Evolutionary conservation across 2,888 invertebrate genomes (phyloP).

Genomic region (Ceramica pisi): DNA sequence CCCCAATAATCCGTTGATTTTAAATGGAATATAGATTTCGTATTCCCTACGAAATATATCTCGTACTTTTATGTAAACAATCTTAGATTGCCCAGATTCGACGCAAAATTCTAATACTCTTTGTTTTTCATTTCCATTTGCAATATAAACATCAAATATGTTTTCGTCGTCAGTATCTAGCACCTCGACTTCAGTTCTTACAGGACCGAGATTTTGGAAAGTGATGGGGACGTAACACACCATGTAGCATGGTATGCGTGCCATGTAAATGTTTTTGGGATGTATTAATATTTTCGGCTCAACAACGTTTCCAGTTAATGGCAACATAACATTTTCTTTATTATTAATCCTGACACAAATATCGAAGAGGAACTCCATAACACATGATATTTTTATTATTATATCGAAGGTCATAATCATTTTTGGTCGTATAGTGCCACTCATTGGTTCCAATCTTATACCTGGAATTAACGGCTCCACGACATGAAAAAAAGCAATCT

Average conservation of each 20-base stretch:
- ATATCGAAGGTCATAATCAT: conserved; percentile 86
- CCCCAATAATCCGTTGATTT: conserved; percentile 91
- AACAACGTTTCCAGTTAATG: conserved; percentile 86
- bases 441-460: conserved; percentile 87
- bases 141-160: conserved; percentile 81
- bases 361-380: conserved; percentile 84
- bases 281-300: conserved; percentile 88
- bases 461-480: conserved; percentile 86
- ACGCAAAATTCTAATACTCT: conserved; percentile 77
- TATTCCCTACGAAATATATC: conserved; percentile 87
- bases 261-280: conserved; percentile 87
- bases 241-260: conserved; percentile 86
- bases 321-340: conserved; percentile 83
- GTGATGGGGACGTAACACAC: conserved; percentile 82
- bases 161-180: conserved; percentile 82
- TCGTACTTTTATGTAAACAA: conserved; percentile 81
- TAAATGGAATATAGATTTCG: conserved; percentile 91
- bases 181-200: conserved; percentile 78
- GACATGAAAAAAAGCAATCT: conserved; percentile 88
- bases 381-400: conserved; percentile 82
- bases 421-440: conserved; percentile 88
- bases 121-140: conserved; percentile 82
- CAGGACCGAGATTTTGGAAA: conserved; percentile 80
- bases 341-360: conserved; percentile 84
- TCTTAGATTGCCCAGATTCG: conserved; percentile 82